Evolutionary conservation across 2,797 vertebrate genomes (phyloP), one percentile per base, ranked within the genome.

Genomic region (Pachyuromys duprasi): DNA sequence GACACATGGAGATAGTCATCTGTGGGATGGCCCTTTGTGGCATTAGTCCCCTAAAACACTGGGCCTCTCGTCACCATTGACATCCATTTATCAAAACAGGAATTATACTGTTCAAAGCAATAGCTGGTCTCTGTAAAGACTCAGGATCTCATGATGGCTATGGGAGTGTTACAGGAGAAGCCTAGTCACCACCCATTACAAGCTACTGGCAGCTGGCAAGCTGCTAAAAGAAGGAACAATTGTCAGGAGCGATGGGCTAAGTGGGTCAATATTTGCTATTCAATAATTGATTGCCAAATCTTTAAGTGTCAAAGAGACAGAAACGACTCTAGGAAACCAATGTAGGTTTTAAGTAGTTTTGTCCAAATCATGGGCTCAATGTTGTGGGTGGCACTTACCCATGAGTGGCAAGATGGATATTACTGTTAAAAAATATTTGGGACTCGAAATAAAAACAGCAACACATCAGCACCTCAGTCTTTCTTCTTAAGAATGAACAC

Each of bases 291-390:
- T 63, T 7, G 11, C 12, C 49, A 78, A 42, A n/a, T 78, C 67
- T 97, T 87, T 74, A 79, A 69, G 75, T 57, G 90, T 89, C 87
- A 65, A 45, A 83, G 88, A 42, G 15, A 79, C 93, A 84, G 76
- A 55, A 20, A 15, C 0, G 12, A 84, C 86, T 88, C 82, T 2
- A 49, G 89, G 69, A 92, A 72, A 86, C 1, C 1, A 36, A 62
- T 1, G 5, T 39, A 18, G 65, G 17, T 67, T 91, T 62, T 84
- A 75, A 83, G 24, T 17, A n/a, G 20, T 89, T 90, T 74, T 36
- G 45, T 53, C n/a, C 49, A 62, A 42, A 79, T 69, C 1, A 0
- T 45, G 14, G 22, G 60, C 49, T 72, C 31, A 4, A 3, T 20
- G 33, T 3, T 79, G n/a, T n/a, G 36, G 26, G 57, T 28, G 84